Evolutionary conservation across 2,113 vertebrate genomes (phyloP), one percentile per base, ranked within the genome.

Genomic region (Lepidothrix coronata): DNA sequence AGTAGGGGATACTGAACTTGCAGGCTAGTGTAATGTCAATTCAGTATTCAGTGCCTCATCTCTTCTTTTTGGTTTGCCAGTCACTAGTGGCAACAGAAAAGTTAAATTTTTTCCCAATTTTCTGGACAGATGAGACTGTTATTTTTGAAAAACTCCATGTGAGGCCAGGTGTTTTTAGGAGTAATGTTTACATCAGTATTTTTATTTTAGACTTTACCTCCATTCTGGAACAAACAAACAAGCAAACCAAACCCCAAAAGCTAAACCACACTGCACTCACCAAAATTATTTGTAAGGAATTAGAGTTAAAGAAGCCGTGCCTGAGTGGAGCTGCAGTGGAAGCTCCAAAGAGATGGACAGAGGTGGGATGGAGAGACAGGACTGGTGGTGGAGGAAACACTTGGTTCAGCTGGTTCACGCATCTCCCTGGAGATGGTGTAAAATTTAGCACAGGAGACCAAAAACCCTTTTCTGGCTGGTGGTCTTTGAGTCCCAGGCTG

Each of bases 341-440:
- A 87, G 41, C 35, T 81, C 37, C 16, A 5, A 49, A 43, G 51
- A 19, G 37, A 25, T 9, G 44, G 18, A 48, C 5, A 14, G n/a
- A 52, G 43, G 1, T 14, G 14, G 23, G 41, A 5, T 9, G 7
- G 44, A 46, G 48, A 25, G 59, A 10, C 5, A 1, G 0, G n/a
- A 16, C 33, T 76, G 14, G 8, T 8, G 54, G 33, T 19, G 37
- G 23, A 54, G 79, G 72, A 74, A 73, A 19, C 8, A 0, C 15
- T 33, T 22, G 37, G 30, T 18, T 83, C 54, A 52, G 66, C 31
- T 44, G 79, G 18, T 25, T 51, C 49, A 51, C 44, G 49, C 12
- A 11, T 22, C 63, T 85, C 54, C 21, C 31, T 83, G 80, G 52
- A 37, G 28, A 44, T 16, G 41, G 25, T 21, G 33, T 6, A 39